Evolutionary conservation across 1,140 invertebrate genomes (phyloP), one percentile per base, ranked within the genome.

Genomic region (Anastrepha obliqua): DNA sequence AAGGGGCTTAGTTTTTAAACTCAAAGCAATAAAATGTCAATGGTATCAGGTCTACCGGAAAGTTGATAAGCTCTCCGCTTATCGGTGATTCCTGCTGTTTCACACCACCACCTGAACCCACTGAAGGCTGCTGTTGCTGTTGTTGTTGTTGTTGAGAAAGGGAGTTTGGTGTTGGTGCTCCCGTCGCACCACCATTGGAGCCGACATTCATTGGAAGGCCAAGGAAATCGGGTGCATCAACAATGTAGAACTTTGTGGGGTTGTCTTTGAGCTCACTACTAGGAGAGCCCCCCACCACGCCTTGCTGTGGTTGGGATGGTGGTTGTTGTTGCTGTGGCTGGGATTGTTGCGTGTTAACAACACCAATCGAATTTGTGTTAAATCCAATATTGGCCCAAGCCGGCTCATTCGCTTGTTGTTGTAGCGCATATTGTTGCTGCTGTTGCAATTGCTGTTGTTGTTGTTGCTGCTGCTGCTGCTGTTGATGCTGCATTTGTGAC

Each of bases 201-300:
- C 88, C 88, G 15, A 92, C 91, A 89, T 91, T 90, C 91, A 93
- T 90, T 89, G 92, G 92, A 91, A 93, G 92, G 88, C 91, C 91
- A 85, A 93, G 88, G 88, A 93, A 93, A 86, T 93, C 92, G 59
- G 91, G 86, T 59, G 92, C 91, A 86, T 93, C 92, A 39, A 93
- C 92, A 67, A 91, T 91, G 64, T 92, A 93, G 85, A 90, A 93
- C 85, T 93, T 93, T 67, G 92, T 91, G 87, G 86, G 85, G 62
- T 89, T 88, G 44, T 88, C 88, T 87, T 89, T 89, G 2, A 64
- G 15, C 8, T 88, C 87, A 44, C 87, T 74, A 58, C 87, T 55
- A 17, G 85, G 20, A 20, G 65, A 20, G 47, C 64, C 55, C 42
- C 64, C 55, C 51, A 86, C 70, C 3, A 58, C 62, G 70, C 55